These are phyloP conservation scores for Nerophis ophidion DNA, from an alignment of 2,113 vertebrate species.

Conservation along the genomic window DNA sequence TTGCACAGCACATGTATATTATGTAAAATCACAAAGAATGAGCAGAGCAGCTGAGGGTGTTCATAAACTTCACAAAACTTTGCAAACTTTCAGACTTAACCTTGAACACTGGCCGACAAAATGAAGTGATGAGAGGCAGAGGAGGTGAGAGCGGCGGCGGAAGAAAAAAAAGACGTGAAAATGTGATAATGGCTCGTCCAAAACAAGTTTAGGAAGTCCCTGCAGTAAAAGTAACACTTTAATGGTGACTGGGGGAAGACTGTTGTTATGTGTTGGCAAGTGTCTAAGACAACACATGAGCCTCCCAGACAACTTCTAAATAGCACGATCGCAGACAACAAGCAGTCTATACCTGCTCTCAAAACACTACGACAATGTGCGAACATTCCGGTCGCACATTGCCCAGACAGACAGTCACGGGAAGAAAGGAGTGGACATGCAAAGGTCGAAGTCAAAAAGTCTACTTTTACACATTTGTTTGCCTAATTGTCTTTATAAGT, in stretches of 20 bases:
- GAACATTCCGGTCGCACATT: constrained; percentile 63
- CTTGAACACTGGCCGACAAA: constrained; percentile 28
- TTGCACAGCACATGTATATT: too few relatives aligned
- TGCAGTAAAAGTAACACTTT: constrained; percentile 62
- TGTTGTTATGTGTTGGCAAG: constrained; percentile 50
- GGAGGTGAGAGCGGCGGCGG: constrained; percentile 31
- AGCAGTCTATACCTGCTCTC: constrained; percentile 61
- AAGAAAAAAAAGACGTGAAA: constrained; percentile 32
- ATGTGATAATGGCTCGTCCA: constrained; percentile 30
- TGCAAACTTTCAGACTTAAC: constrained; percentile 24
- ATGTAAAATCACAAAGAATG: neutral
- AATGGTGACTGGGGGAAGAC: constrained; percentile 26
- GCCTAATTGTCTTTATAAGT: neutral
- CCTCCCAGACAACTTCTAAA: constrained; percentile 58
- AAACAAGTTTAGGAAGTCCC: constrained; percentile 51
- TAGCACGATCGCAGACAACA: constrained; percentile 48
- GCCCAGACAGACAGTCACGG: constrained; percentile 45
- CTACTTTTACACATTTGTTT: neutral
- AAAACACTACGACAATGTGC: constrained; percentile 60
- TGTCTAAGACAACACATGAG: constrained; percentile 48
- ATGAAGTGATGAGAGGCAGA: constrained; percentile 41
- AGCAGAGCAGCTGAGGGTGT: neutral
- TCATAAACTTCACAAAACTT: constrained; percentile 12
- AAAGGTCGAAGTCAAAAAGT: constrained; percentile 53
- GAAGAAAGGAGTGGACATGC: constrained; percentile 19